Conservation (phyloP, 1,140 invertebrate genomes). For the Diorhabda elongata region DNA sequence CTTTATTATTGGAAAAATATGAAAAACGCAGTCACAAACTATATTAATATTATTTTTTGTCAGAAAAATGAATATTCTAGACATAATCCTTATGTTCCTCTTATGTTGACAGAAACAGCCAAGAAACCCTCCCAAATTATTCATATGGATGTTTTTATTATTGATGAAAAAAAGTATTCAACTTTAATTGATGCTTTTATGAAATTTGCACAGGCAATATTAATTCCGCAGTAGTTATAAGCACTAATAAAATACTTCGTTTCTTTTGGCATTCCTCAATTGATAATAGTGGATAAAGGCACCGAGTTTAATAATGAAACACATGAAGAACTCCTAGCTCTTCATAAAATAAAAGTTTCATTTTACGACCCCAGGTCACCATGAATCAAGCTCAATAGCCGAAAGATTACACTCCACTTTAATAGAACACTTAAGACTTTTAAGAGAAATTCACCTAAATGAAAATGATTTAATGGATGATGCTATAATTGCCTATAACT, state of each 20-base stretch:
- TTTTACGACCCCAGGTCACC: slow-evolving; percentile 19
- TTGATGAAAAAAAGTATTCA: neutral
- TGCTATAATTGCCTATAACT: slow-evolving; percentile 16
- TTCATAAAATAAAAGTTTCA: neutral
- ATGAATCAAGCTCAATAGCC: slow-evolving; percentile 16
- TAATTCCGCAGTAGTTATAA: neutral
- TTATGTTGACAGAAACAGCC: no score
- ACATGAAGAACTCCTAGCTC: slow-evolving; percentile 7
- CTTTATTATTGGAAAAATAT: no score
- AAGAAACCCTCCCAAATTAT: no score
- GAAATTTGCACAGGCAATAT: slow-evolving; percentile 1
- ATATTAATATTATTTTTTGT: no score
- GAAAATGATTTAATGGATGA: slow-evolving; percentile 14
- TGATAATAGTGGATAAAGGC: slow-evolving; percentile 5
- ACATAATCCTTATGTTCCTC: no score
- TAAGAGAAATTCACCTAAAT: neutral
- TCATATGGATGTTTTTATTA: no score
- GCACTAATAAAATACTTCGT: neutral
- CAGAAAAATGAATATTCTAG: no score
- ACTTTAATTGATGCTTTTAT: neutral
- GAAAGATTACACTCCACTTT: slow-evolving; percentile 22
- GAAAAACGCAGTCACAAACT: no score
- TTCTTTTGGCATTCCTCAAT: slow-evolving; percentile 11
- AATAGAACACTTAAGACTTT: slow-evolving; percentile 20
- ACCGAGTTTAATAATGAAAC: no score